A percentile compares a stretch with the other conserved stretches of the same genome.
phyloP scores from a whole-genome alignment of 2,888 invertebrate species.

The Xestia xanthographa region DNA sequence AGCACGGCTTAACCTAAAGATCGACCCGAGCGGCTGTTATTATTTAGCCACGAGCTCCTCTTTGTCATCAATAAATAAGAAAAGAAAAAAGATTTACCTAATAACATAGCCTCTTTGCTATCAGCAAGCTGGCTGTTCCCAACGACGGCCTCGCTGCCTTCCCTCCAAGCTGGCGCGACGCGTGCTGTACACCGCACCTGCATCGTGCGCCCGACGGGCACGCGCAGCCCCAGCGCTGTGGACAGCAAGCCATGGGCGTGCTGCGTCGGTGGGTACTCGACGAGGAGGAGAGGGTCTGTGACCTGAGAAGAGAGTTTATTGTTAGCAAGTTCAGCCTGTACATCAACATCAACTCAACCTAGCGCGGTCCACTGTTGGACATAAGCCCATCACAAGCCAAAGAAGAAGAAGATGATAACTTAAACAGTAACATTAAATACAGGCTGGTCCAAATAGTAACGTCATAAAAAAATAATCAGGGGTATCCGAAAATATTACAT shows the following conservation, averaged over 20 bases:
- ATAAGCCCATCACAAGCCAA: not conserved
- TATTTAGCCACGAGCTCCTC: no score
- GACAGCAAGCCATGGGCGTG: slow-evolving; percentile 86
- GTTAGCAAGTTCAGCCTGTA: not conserved
- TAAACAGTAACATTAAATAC: not conserved
- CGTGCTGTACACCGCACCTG: slow-evolving; percentile 86
- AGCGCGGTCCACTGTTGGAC: not conserved
- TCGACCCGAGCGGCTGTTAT: no score
- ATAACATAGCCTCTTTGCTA: slow-evolving; percentile 88
- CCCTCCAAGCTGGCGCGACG: slow-evolving; percentile 87
- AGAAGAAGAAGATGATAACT: not conserved
- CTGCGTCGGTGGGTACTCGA: slow-evolving; percentile 85
- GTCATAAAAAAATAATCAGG: not conserved
- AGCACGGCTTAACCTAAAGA: no score
- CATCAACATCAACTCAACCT: not conserved
- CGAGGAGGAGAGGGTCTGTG: slow-evolving; percentile 81
- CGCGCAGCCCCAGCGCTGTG: slow-evolving; percentile 84
- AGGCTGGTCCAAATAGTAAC: no score
- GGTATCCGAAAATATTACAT: no score
- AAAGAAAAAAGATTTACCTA: no score
- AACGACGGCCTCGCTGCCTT: slow-evolving; percentile 87
- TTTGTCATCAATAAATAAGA: no score
- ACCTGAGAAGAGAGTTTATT: slow-evolving; percentile 73
- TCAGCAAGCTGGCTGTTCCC: slow-evolving; percentile 87
- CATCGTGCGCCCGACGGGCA: slow-evolving; percentile 85